These are phyloP conservation scores for Okapia johnstoni DNA, from an alignment of 2,113 vertebrate genomes.

Conservation along the genomic window DNA sequence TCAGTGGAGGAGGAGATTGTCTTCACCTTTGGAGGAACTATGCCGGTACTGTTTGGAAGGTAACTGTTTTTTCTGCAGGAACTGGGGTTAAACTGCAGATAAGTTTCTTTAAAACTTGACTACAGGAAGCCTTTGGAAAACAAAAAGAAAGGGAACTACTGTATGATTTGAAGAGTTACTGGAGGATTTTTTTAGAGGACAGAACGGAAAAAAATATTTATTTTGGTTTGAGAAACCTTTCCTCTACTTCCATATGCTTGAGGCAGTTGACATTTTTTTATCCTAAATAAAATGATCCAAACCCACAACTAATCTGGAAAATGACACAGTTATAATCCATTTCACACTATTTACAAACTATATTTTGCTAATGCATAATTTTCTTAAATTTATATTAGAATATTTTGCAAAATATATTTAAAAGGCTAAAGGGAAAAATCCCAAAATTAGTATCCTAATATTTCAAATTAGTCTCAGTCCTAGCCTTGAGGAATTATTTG, in stretches of 20 bases:
- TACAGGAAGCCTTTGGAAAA: background rate
- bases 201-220: background rate
- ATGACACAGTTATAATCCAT: background rate
- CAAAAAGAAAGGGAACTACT: background rate
- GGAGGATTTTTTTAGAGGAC: background rate
- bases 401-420: background rate
- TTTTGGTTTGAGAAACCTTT: background rate
- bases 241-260: background rate
- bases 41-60: rapidly evolving
- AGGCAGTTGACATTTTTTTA: background rate
- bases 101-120: background rate
- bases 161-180: background rate
- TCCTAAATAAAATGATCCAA: background rate
- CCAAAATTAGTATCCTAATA: background rate
- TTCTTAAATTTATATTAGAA: background rate
- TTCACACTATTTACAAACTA: background rate
- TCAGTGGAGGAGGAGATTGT: background rate
- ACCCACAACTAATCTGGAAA: background rate
- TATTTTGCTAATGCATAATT: background rate
- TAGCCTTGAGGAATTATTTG: background rate
- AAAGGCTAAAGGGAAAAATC: background rate
- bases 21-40: background rate
- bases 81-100: background rate
- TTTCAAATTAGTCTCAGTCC: background rate
- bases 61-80: background rate